A percentile compares a stretch with the other conserved stretches of the same genome.
Conservation (phyloP, 2,797 vertebrate species). For the Morelia viridis region DNA sequence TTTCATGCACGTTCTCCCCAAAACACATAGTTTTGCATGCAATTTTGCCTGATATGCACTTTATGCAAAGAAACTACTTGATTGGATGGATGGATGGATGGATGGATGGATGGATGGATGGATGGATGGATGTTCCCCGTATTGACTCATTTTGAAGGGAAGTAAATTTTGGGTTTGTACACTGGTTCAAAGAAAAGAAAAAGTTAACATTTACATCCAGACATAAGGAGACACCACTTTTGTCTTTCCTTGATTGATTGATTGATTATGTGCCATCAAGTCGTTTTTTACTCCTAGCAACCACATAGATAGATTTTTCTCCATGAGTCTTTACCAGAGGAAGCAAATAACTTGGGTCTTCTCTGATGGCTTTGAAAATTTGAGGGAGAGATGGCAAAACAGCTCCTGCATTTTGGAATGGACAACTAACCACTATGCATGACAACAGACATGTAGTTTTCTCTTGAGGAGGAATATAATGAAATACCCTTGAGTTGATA, state of each 20-base stretch:
- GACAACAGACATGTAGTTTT: not conserved
- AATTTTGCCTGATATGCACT: not conserved
- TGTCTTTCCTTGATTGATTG: too few species aligned
- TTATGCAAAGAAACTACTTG: not conserved
- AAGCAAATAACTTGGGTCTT: not conserved
- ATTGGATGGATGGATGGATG: not conserved
- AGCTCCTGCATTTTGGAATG: not conserved
- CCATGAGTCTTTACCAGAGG: not conserved
- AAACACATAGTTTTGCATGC: not conserved
- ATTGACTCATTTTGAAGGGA: not conserved
- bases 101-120: too few species aligned
- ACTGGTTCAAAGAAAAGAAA: not conserved
- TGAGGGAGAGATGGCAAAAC: not conserved
- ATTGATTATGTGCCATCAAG: not conserved
- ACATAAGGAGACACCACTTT: not conserved
- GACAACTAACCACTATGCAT: not conserved
- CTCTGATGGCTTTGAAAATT: not conserved
- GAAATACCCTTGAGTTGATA: not conserved
- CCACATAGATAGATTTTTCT: not conserved
- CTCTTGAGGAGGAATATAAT: not conserved
- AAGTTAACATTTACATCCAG: not conserved
- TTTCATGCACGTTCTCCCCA: not conserved
- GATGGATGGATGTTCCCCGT: not conserved
- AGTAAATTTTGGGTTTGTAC: not conserved
- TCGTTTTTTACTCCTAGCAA: not conserved